These are phyloP conservation scores for Todiramphus saurophagus DNA, from an alignment of 2,113 vertebrate genomes.

Conservation along the genomic window DNA sequence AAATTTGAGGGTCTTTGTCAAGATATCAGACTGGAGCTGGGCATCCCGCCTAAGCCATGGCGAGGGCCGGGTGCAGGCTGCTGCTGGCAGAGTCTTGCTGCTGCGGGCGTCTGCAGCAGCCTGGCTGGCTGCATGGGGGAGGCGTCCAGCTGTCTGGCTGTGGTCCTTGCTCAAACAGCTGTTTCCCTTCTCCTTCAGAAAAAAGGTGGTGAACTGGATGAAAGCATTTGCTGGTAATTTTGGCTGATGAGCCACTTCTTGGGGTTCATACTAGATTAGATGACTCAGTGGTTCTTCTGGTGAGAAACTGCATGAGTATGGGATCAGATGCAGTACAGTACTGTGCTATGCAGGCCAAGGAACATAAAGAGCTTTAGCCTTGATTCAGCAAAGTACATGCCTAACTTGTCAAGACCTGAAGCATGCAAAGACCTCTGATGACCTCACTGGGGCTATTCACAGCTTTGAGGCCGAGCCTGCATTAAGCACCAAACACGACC, in stretches of 20 bases:
- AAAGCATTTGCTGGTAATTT: conserved; percentile 31
- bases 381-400: conserved; percentile 24
- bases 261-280: conserved; percentile 45
- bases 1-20: background rate
- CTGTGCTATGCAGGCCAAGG: background rate
- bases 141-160: conserved; percentile 61
- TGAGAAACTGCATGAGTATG: background rate
- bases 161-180: conserved; percentile 45
- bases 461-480: background rate
- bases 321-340: background rate
- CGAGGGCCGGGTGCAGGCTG: background rate
- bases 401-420: background rate
- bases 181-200: conserved; percentile 55
- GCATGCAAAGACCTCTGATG: background rate
- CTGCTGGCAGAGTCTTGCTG: background rate
- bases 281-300: conserved; percentile 53
- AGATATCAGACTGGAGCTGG: background rate
- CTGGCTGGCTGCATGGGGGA: background rate
- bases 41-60: fast-evolving
- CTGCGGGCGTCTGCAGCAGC: background rate
- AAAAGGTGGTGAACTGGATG: conserved; percentile 61
- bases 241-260: conserved; percentile 29
- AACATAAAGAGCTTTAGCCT: background rate
- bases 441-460: background rate
- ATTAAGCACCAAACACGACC: background rate